Base-by-base conservation (phyloP, 1,140 invertebrate species). In the Drosophila azteca region DNA sequence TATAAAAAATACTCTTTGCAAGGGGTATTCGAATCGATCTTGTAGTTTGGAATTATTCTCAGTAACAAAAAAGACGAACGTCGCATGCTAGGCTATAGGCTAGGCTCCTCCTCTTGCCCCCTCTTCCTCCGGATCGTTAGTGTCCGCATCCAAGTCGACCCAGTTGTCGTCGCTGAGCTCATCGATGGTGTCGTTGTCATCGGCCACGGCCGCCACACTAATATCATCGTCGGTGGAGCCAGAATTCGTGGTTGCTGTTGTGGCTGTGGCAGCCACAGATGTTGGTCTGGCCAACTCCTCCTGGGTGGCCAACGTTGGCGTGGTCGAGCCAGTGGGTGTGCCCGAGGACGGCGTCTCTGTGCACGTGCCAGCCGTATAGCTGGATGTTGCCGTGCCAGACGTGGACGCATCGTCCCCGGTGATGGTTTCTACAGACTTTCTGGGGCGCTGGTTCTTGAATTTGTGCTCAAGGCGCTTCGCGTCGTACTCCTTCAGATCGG, bases 141-240 rank as follows among this genome's bases (percentile, higher is more conserved):
- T 64, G 24, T 76, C 81, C 24, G 79, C 72, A 31, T 85, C 79
- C 22, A 82, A 41, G 15, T 87, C 82, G 26, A 78, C 69, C 81
- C 81, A 85, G 52, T 85, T 76, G 48, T 85, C 81, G 20, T 85
- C 81, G 41, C 81, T 85, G n/a, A 85, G 61, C 29, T 85, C 81
- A 24, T 73, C 81, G 6, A 82, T 63, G 29, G 81, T 87, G 43
- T 85, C 82, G 43, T 62, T 79, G 5, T 87, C 82, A 61, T 87
- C 83, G 9, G 41, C 60, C 0, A 85, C 74, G 43, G 83, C 82
- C 3, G 58, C 70, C 6, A 87, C 75, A 35, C 83, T 85, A 1
- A 68, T 65, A 13, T 75, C 74, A 3, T 81, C 78, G 24, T 85
- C 82, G 7, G 78, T 82, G n/a, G 78, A 87, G 2, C 73, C 73